Percentiles rank a stretch among this genome's conserved stretches.
phyloP scores from a whole-genome alignment of 2,113 vertebrate genomes.

The Eclectus roratus region DNA sequence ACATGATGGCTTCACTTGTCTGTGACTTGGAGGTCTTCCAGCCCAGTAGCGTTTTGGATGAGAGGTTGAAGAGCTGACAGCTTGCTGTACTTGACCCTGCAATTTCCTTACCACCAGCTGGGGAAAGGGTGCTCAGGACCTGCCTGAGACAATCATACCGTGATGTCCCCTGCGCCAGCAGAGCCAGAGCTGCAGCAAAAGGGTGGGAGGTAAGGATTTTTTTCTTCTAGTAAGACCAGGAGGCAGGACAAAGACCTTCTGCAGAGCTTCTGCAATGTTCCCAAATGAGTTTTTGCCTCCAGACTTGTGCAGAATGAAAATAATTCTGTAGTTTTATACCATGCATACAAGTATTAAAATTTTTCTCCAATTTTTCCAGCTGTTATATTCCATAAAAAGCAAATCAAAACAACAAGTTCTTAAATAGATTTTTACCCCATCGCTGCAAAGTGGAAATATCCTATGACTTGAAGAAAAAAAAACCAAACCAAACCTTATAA shows the following conservation, averaged over 20 bases:
- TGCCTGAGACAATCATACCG: accelerated
- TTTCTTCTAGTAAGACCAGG: accelerated
- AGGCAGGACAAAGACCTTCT: background rate
- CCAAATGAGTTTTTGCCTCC: background rate
- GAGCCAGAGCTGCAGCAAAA: background rate
- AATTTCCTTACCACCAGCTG: background rate
- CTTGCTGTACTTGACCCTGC: background rate
- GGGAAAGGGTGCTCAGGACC: background rate
- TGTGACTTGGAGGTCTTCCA: background rate
- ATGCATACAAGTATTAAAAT: background rate
- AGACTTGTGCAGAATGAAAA: background rate
- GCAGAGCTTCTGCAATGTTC: background rate
- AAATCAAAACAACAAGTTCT: background rate
- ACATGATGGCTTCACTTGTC: background rate
- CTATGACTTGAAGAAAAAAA: background rate
- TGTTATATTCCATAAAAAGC: background rate
- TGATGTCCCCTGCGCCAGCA: background rate
- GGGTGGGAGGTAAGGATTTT: accelerated
- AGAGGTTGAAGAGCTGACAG: background rate
- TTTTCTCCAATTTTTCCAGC: background rate
- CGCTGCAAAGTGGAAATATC: background rate
- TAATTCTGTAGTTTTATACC: background rate
- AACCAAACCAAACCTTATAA: accelerated
- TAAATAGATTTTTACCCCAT: background rate
- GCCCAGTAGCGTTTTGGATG: accelerated